phyloP scores from a whole-genome alignment of 2,113 vertebrate genomes.

The Riparia riparia region DNA sequence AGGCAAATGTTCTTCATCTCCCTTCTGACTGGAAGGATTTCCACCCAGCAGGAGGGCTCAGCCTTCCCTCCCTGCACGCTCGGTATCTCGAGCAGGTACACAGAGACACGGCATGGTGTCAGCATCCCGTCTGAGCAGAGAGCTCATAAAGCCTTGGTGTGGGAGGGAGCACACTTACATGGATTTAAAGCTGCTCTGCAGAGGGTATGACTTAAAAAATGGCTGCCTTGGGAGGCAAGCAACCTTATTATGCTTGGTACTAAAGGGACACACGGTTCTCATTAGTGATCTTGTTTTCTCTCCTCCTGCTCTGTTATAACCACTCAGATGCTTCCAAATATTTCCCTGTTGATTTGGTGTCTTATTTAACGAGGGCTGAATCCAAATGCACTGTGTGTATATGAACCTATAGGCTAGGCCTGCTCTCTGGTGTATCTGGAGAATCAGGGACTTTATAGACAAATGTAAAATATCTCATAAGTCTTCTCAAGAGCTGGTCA shows the following conservation, averaged over 20 bases:
- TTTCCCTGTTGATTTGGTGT: slow-evolving; percentile 24
- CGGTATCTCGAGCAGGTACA: fast-evolving
- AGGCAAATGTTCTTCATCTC: background rate
- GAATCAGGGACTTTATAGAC: background rate
- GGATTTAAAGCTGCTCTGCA: background rate
- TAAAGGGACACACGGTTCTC: slow-evolving; percentile 38
- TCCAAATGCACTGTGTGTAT: background rate
- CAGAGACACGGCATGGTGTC: fast-evolving
- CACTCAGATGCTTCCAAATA: background rate
- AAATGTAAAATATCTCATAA: background rate
- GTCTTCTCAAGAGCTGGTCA: background rate
- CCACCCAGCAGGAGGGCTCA: background rate
- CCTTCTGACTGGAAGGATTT: background rate
- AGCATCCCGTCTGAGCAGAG: background rate
- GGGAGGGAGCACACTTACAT: background rate
- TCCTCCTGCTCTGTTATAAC: slow-evolving; percentile 10
- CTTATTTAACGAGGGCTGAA: background rate
- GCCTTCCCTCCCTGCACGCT: background rate
- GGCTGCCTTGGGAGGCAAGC: background rate
- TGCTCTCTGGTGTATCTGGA: background rate
- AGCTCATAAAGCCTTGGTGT: background rate
- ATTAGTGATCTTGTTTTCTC: slow-evolving; percentile 40
- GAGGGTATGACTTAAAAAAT: slow-evolving; percentile 5
- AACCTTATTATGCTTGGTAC: background rate
- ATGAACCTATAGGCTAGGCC: background rate